Evolutionary conservation across 2,888 invertebrate species (phyloP), one percentile per base, ranked within the genome.

Genomic region (Drosophila ezoana): DNA sequence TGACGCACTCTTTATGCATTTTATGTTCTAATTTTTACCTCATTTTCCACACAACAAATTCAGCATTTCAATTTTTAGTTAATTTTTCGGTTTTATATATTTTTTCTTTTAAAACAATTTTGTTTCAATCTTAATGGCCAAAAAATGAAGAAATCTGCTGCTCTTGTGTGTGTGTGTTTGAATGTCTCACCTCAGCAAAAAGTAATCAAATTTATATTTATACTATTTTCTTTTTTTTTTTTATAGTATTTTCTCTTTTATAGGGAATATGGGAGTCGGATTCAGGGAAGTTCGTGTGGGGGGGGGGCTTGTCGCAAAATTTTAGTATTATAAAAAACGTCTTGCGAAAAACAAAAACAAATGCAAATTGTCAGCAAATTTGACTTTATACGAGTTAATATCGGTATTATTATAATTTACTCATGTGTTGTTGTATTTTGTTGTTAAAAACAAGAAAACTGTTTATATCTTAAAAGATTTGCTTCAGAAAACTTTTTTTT

Each of bases 131-230:
- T 52, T 33, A 59, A 59, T 65, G 72, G 75, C 79, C 79, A 73
- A 71, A 76, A 81, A 62, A 58, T 62, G 61, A 76, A 72, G 64
- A 75, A 71, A 76, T 62, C 74, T 83, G 89, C 82, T 85, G 85
- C 83, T 86, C 88, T 90, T 91, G 90, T 90, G 91, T 90, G 90
- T 90, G 91, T 90, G 90, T 90, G 90, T 88, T 90, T 90, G 85
- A 92, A 92, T 92, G 92, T 91, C 91, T 92, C 92, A 92, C 92
- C 92, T 92, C 92, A 92, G 91, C 91, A 90, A 87, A 84, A 83
- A 79, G 70, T 79, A 73, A 66, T 72, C 62, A 71, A 87, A 79
- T 58, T 75, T 66, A 44, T 54, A 64, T 60, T 13, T 58, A 63
- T 53, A 52, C 60, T 49, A 57, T 77, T 47, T 43, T 53, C 48